These are phyloP conservation scores for Popillia japonica DNA, from an alignment of 1,140 invertebrate species.

Conservation along the genomic window DNA sequence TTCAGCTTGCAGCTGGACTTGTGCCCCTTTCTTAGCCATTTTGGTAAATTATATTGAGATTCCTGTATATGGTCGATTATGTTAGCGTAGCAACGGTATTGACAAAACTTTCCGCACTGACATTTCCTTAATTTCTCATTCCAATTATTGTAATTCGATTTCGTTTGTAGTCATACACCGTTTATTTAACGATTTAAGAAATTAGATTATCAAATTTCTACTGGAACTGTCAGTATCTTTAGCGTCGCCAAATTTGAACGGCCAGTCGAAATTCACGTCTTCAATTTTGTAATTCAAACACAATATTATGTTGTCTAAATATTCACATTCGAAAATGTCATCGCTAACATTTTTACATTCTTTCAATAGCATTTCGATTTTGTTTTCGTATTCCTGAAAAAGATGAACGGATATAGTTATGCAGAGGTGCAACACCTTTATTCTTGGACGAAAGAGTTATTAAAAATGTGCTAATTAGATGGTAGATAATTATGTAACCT, in stretches of 20 bases:
- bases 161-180: not conserved
- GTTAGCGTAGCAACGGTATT: conserved; percentile 17
- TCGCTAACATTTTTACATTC: conserved; percentile 4
- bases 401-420: no score
- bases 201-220: conserved; percentile 6
- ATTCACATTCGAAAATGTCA: conserved; percentile 44
- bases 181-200: not conserved
- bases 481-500: no score
- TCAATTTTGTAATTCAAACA: conserved; percentile 50
- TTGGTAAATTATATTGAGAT: conserved; percentile 32
- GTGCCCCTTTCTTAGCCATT: conserved; percentile 77
- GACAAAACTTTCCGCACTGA: conserved; percentile 9
- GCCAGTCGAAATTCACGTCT: conserved; percentile 48
- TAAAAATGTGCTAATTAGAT: not conserved
- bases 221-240: not conserved
- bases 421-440: no score
- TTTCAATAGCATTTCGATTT: conserved; percentile 6
- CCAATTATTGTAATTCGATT: not conserved
- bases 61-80: not conserved
- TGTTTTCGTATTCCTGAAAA: conserved; percentile 43
- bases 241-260: conserved; percentile 48
- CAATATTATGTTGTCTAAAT: conserved; percentile 50
- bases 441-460: no score
- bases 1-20: conserved; percentile 80
- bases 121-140: not conserved